Evolutionary conservation across 2,797 vertebrate genomes (phyloP).

Genomic region (Neostethus bicornis): DNA sequence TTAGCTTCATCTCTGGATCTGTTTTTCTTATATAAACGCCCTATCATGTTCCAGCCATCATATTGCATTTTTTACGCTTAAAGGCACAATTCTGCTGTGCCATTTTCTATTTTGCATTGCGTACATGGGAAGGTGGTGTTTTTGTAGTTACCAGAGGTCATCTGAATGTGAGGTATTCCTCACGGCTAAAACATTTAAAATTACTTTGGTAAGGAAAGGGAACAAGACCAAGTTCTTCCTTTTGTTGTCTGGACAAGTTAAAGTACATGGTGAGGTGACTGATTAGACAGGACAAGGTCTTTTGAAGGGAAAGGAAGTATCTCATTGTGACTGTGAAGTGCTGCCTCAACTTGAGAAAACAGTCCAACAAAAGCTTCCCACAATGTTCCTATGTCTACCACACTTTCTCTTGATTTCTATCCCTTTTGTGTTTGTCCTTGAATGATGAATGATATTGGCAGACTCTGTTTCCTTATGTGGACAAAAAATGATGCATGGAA

Average conservation of each 20-base stretch:
- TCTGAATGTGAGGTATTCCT: conserved; percentile 60
- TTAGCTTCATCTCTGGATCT: conserved; percentile 54
- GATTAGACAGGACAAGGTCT: conserved; percentile 50
- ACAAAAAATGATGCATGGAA: conserved; percentile 60
- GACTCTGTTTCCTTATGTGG: conserved; percentile 59
- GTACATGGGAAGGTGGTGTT: conserved; percentile 47
- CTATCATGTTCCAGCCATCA: conserved; percentile 49
- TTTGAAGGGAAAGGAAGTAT: conserved; percentile 52
- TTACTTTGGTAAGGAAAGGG: conserved; percentile 17
- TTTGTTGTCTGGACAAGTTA: conserved; percentile 39
- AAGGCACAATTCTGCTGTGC: conserved; percentile 48
- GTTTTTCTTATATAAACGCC: conserved; percentile 48
- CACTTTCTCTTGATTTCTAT: conserved; percentile 26
- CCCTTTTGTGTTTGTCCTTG: conserved; percentile 42
- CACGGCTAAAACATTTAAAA: conserved; percentile 41
- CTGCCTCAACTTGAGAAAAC: conserved; percentile 32
- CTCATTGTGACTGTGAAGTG: conserved; percentile 26
- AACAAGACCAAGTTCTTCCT: conserved; percentile 36
- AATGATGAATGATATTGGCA: conserved; percentile 55
- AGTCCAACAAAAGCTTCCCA: conserved; percentile 27
- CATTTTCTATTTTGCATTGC: conserved; percentile 37
- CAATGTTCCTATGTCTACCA: not conserved
- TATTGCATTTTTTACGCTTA: conserved; percentile 30
- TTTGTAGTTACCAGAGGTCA: conserved; percentile 63
- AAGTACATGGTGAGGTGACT: conserved; percentile 27